Evolutionary conservation across 2,888 invertebrate genomes (phyloP).

Genomic region (Lobophora halterata): DNA sequence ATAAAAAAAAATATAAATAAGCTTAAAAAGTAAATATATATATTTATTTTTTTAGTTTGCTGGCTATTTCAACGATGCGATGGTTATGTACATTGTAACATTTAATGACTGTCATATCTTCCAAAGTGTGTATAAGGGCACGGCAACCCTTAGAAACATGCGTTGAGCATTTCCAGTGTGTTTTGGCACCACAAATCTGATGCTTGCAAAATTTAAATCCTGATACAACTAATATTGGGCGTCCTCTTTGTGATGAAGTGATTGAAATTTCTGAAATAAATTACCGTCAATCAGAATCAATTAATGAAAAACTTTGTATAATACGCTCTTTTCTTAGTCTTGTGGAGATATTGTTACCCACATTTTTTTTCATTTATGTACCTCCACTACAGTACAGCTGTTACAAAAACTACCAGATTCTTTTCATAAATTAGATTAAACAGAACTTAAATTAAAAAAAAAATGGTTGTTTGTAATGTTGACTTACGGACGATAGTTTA

Average conservation of each 20-base stretch:
- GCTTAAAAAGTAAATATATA: too few relatives aligned
- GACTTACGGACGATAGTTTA: too few relatives aligned
- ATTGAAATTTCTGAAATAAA: constrained; percentile 9
- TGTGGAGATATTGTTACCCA: too few relatives aligned
- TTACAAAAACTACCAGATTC: neutral
- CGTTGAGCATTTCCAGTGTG: constrained; percentile 36
- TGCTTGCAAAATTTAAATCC: constrained; percentile 32
- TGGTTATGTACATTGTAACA: constrained; percentile 26
- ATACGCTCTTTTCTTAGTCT: too few relatives aligned
- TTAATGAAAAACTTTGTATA: neutral
- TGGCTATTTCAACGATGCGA: too few relatives aligned
- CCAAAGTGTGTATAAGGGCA: constrained; percentile 28
- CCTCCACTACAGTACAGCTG: neutral
- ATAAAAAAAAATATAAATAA: too few relatives aligned
- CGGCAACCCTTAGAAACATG: constrained; percentile 34
- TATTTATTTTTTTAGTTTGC: too few relatives aligned
- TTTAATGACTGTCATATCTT: constrained; percentile 23
- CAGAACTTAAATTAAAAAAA: too few relatives aligned
- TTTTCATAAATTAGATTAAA: too few relatives aligned
- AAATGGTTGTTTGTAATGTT: neutral
- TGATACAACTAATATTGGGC: constrained; percentile 29
- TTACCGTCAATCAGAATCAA: neutral
- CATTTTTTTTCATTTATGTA: too few relatives aligned
- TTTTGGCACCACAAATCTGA: constrained; percentile 13
- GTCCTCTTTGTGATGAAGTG: constrained; percentile 20